Percentiles rank a stretch among this genome's conserved stretches.
phyloP scores from a whole-genome alignment of 2,113 vertebrate species.

The Dryoscopus gambensis region DNA sequence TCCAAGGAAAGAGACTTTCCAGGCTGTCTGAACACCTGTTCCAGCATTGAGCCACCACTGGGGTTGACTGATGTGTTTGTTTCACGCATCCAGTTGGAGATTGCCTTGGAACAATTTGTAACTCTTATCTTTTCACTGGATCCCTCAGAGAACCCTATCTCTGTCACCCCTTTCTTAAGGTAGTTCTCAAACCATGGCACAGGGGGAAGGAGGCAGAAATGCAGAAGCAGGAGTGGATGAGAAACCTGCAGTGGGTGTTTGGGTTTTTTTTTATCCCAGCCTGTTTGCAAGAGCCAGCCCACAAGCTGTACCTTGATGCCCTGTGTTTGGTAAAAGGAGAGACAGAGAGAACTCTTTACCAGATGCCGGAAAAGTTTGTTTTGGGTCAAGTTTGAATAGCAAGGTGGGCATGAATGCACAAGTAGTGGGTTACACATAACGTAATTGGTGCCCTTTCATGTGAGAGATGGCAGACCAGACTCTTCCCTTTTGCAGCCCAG shows the following conservation, averaged over 20 bases:
- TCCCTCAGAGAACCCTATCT: background rate
- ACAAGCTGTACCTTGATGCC: background rate
- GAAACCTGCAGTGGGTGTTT: background rate
- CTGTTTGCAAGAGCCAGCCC: background rate
- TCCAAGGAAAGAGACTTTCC: background rate
- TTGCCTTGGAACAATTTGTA: background rate
- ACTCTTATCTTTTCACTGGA: background rate
- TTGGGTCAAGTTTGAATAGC: background rate
- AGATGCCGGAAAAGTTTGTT: background rate
- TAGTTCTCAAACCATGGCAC: background rate
- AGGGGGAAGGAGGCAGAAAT: background rate
- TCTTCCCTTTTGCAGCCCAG: background rate
- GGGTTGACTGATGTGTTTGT: fast-evolving
- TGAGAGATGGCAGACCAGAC: background rate
- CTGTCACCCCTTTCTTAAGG: background rate
- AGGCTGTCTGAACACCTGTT: background rate
- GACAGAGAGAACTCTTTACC: background rate
- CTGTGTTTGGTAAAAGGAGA: background rate
- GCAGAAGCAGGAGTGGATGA: background rate
- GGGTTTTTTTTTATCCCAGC: background rate
- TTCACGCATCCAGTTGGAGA: fast-evolving
- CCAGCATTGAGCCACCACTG: background rate
- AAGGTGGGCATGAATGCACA: background rate
- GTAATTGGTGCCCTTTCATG: background rate
- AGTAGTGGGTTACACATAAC: background rate